phyloP scores from a whole-genome alignment of 2,797 vertebrate genomes.

The Sardinella longiceps region DNA sequence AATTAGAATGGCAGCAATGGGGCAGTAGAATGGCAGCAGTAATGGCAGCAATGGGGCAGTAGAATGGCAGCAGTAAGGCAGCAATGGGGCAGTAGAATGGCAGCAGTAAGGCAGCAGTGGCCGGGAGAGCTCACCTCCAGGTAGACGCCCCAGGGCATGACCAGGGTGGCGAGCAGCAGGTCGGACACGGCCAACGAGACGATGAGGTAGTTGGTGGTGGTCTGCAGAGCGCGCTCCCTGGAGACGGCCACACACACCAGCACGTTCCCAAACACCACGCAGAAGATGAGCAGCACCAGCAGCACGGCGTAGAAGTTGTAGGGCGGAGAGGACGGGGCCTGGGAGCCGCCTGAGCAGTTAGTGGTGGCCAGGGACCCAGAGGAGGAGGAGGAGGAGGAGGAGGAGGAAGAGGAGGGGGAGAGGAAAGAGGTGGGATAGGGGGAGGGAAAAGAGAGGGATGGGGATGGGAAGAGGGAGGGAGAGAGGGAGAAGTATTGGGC shows the following conservation, averaged over 20 bases:
- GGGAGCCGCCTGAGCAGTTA: constrained; percentile 64
- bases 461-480: constrained; percentile 27
- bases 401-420: constrained; percentile 30
- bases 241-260: constrained; percentile 76
- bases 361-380: constrained; percentile 49
- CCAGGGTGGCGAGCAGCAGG: constrained; percentile 76
- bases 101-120: too few relatives aligned
- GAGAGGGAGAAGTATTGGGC: constrained; percentile 43
- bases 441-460: constrained; percentile 58
- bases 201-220: constrained; percentile 81
- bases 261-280: constrained; percentile 78
- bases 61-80: too few relatives aligned
- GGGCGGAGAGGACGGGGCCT: constrained; percentile 62
- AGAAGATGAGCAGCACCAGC: constrained; percentile 77
- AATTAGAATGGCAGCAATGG: too few relatives aligned
- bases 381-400: constrained; percentile 49
- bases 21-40: too few relatives aligned
- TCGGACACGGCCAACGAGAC: constrained; percentile 78
- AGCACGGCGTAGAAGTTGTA: constrained; percentile 80
- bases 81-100: too few relatives aligned
- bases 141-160: constrained; percentile 80
- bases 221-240: constrained; percentile 73
- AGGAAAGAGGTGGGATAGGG: constrained; percentile 23
- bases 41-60: too few relatives aligned
- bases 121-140: constrained; percentile 48